Evolutionary conservation across 2,113 vertebrate genomes (phyloP).

Genomic region (Leucopternis melanops): DNA sequence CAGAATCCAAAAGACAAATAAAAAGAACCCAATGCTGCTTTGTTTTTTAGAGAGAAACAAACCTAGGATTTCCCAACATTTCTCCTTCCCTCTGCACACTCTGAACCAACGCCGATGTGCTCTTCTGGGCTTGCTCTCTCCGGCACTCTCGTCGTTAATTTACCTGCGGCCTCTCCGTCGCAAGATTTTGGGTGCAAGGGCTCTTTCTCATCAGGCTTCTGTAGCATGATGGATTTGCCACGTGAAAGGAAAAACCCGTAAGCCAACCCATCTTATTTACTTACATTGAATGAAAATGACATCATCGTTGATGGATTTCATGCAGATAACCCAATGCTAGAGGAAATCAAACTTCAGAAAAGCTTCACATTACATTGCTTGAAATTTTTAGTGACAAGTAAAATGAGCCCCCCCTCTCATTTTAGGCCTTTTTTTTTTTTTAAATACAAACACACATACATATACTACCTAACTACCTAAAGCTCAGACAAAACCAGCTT

Average conservation of each 20-base stretch:
- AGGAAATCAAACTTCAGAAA: background rate
- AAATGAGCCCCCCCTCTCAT: background rate
- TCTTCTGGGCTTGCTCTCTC: background rate
- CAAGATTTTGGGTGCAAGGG: background rate
- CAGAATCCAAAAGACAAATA: background rate
- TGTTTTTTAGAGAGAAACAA: background rate
- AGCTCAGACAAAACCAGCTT: background rate
- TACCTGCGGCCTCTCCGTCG: background rate
- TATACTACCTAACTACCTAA: background rate
- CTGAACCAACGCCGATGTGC: fast-evolving
- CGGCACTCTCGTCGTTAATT: too few species aligned
- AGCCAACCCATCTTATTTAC: background rate
- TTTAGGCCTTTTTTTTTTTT: background rate
- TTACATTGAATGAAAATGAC: background rate
- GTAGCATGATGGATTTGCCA: background rate
- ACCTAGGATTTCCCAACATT: background rate
- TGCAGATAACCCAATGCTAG: background rate
- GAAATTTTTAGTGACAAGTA: background rate
- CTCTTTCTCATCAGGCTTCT: background rate
- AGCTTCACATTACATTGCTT: background rate
- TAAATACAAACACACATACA: background rate
- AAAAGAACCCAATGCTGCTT: too few species aligned
- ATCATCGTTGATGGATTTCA: background rate
- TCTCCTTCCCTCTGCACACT: background rate
- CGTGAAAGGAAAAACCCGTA: background rate